Percentiles rank a stretch among this genome's conserved stretches.
phyloP scores from a whole-genome alignment of 2,113 vertebrate genomes.

The Oriolus oriolus region DNA sequence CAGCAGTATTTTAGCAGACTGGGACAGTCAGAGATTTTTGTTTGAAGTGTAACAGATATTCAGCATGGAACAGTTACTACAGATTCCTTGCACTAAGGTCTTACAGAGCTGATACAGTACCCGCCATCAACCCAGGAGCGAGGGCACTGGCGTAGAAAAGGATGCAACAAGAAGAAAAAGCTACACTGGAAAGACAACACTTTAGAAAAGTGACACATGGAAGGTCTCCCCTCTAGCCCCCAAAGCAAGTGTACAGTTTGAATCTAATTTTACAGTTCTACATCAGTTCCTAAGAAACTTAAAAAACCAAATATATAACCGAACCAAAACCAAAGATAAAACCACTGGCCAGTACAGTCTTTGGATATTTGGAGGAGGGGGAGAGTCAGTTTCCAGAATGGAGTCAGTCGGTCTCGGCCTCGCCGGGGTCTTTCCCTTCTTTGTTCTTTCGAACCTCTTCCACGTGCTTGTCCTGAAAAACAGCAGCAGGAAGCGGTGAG shows the following conservation, averaged over 20 bases:
- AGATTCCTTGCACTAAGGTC: constrained; percentile 72
- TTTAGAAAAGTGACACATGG: constrained; percentile 79
- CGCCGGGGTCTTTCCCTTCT: constrained; percentile 85
- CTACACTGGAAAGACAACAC: constrained; percentile 84
- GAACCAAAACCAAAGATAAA: constrained; percentile 72
- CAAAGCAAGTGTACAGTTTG: constrained; percentile 74
- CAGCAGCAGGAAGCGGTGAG: background rate
- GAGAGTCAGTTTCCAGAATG: constrained; percentile 68
- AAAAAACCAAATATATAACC: constrained; percentile 56
- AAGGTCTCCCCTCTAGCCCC: constrained; percentile 75
- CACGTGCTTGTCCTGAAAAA: constrained; percentile 88
- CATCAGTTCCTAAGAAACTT: constrained; percentile 76
- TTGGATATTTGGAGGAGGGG: constrained; percentile 82
- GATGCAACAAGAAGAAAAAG: constrained; percentile 79
- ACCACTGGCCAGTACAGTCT: constrained; percentile 84
- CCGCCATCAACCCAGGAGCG: constrained; percentile 71
- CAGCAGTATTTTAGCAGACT: constrained; percentile 75
- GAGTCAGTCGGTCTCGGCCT: constrained; percentile 77
- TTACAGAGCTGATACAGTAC: constrained; percentile 78
- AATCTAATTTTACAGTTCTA: constrained; percentile 77
- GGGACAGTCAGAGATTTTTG: constrained; percentile 63
- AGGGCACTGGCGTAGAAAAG: constrained; percentile 74
- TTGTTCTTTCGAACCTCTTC: constrained; percentile 96
- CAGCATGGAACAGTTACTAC: constrained; percentile 74
- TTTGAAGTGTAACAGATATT: constrained; percentile 71